These are phyloP conservation scores for Daktulosphaira vitifoliae DNA, from an alignment of 1,140 invertebrate genomes.

Conservation along the genomic window DNA sequence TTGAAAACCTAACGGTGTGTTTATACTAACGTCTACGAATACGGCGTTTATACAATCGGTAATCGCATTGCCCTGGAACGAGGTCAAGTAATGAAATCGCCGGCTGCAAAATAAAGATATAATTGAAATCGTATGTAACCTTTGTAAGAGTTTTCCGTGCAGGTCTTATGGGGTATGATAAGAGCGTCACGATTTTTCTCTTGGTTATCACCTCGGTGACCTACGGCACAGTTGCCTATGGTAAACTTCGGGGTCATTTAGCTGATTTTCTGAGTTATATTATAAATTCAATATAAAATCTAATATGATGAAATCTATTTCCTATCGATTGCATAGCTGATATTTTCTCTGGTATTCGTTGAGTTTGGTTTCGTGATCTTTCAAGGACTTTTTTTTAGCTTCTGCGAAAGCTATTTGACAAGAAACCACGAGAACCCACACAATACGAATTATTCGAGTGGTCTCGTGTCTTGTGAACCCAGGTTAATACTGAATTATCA, in stretches of 20 bases:
- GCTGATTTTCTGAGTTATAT: slow-evolving; percentile 65
- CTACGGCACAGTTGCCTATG: slow-evolving; percentile 97
- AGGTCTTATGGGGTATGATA: slow-evolving; percentile 85
- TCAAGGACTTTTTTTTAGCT: slow-evolving; percentile 77
- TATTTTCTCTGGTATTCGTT: too few species aligned
- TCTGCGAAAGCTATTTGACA: slow-evolving; percentile 75
- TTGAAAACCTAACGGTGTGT: too few species aligned
- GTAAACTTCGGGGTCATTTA: slow-evolving; percentile 89
- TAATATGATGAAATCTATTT: background rate
- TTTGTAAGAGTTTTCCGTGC: too few species aligned
- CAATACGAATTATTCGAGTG: slow-evolving; percentile 82
- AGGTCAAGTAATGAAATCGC: slow-evolving; percentile 97
- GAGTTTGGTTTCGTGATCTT: slow-evolving; percentile 62
- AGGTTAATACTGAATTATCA: too few species aligned
- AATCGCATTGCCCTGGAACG: slow-evolving; percentile 92
- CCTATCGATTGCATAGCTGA: slow-evolving; percentile 42
- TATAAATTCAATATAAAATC: background rate
- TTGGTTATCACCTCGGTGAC: slow-evolving; percentile 93
- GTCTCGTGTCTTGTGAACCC: too few species aligned
- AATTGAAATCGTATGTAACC: background rate
- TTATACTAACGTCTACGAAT: slow-evolving; percentile 92
- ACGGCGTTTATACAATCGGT: slow-evolving; percentile 99
- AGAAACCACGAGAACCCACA: slow-evolving; percentile 89
- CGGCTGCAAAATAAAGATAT: slow-evolving; percentile 56
- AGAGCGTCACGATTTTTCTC: slow-evolving; percentile 93